Conservation (phyloP, 2,888 invertebrate species). For the Drosophila buzzatii region DNA sequence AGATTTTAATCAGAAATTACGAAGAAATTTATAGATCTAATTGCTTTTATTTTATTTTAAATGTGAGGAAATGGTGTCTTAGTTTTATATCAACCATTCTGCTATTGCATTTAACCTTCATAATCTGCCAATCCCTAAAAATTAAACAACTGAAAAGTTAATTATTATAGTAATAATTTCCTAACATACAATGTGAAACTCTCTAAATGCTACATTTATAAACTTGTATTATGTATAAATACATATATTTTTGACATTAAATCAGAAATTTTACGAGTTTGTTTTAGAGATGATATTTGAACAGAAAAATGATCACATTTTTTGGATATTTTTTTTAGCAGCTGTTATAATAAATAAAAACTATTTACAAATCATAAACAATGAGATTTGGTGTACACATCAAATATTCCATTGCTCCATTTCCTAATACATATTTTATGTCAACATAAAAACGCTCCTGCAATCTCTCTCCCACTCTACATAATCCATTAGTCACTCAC, state of each 20-base stretch:
- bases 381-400: not conserved
- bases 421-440: not conserved
- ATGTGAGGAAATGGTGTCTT: not conserved
- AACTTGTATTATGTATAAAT: conserved; percentile 12
- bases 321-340: conserved; percentile 31
- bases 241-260: conserved; percentile 6
- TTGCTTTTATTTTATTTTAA: not conserved
- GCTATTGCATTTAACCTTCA: not conserved
- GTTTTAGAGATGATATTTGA: conserved; percentile 17
- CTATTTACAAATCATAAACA: conserved; percentile 39
- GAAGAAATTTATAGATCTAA: too few species aligned
- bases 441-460: not conserved
- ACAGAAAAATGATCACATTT: conserved; percentile 34
- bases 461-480: not conserved
- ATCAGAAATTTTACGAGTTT: conserved; percentile 15
- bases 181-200: conserved; percentile 7
- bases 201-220: conserved; percentile 25
- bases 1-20: not conserved
- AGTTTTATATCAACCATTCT: not conserved
- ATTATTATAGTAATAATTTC: conserved; percentile 3
- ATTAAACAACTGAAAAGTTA: conserved; percentile 8
- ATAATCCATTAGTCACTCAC: not conserved
- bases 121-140: not conserved
- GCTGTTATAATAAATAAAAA: conserved; percentile 27
- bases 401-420: not conserved